Evolutionary conservation across 2,113 vertebrate species (phyloP), one percentile per base, ranked within the genome.

Genomic region (Scomber colias): DNA sequence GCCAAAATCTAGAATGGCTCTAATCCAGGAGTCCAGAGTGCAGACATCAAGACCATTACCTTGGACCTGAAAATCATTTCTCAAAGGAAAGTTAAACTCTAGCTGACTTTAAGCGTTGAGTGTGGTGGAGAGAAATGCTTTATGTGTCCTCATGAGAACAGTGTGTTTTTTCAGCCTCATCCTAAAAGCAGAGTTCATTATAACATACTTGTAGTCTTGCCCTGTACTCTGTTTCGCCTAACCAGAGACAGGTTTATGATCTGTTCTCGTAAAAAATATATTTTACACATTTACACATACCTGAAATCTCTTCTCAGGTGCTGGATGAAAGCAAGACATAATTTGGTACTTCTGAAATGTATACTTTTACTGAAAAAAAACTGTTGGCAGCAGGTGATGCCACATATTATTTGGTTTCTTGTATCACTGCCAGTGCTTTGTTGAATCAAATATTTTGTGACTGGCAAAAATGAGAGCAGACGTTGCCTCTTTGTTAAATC

Each of bases 21-120:
- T n/a, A 21, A 30, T 64, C 46, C 30, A 45, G 12, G 17, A 40
- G 67, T 73, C 59, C 66, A 77, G 65, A 76, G 69, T 77, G 30
- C 71, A 63, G 31, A 67, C 31, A 30, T 59, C 3, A 4, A 75
- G 1, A 71, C 19, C 61, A 8, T 79, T 73, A 71, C 27, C 27
- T 19, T 35, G 11, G 14, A 27, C 1, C 4, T 68, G 45, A 63
- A 66, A 82, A 86, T 81, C 2, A 71, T 83, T 67, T 72, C 9
- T 73, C 9, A 73, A 48, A 79, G 7, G 16, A 14, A 44, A 51
- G 63, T 68, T 75, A 54, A 74, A 63, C n/a, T 48, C 54, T 68
- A 61, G 27, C 24, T 68, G 65, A 67, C 46, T 59, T 10, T 35
- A 66, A 16, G 51, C 19, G 11, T 44, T 2, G 11, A 31, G n/a